Evolutionary conservation across 2,888 invertebrate genomes (phyloP).

Genomic region (Orchesella flavescens): DNA sequence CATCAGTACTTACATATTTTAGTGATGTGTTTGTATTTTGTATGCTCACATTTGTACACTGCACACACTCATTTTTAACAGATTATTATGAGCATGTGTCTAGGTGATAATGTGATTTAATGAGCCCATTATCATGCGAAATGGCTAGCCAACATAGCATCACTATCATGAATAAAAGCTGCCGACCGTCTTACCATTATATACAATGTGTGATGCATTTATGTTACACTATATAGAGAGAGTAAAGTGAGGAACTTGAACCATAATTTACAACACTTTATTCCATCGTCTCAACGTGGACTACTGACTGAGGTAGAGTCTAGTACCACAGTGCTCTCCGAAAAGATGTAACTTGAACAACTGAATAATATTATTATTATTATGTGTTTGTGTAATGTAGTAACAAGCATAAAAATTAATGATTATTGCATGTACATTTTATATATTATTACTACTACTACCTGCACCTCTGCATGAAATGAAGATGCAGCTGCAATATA

Average conservation of each 20-base stretch:
- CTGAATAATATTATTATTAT: conserved; percentile 47
- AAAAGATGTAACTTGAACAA: not conserved
- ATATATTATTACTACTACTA: conserved; percentile 29
- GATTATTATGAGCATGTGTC: conserved; percentile 46
- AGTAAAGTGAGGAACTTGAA: conserved; percentile 40
- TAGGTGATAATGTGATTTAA: conserved; percentile 60
- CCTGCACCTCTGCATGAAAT: too few relatives aligned
- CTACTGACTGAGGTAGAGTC: not conserved
- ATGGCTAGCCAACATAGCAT: conserved; percentile 55
- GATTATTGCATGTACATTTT: conserved; percentile 50
- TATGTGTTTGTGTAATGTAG: conserved; percentile 38
- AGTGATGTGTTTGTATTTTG: too few relatives aligned
- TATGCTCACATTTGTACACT: not conserved
- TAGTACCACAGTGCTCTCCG: not conserved
- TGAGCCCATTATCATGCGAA: conserved; percentile 61
- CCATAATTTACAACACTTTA: conserved; percentile 52
- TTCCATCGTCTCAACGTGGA: conserved; percentile 1
- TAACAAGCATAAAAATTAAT: conserved; percentile 54
- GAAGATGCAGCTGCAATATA: too few relatives aligned
- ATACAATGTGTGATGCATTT: not conserved
- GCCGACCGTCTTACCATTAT: conserved; percentile 30
- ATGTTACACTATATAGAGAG: not conserved
- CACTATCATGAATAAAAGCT: conserved; percentile 39
- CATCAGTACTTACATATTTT: not conserved
- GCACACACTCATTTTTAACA: conserved; percentile 19